These are phyloP conservation scores for Sicus ferrugineus DNA, from an alignment of 2,888 invertebrate genomes.

Conservation along the genomic window DNA sequence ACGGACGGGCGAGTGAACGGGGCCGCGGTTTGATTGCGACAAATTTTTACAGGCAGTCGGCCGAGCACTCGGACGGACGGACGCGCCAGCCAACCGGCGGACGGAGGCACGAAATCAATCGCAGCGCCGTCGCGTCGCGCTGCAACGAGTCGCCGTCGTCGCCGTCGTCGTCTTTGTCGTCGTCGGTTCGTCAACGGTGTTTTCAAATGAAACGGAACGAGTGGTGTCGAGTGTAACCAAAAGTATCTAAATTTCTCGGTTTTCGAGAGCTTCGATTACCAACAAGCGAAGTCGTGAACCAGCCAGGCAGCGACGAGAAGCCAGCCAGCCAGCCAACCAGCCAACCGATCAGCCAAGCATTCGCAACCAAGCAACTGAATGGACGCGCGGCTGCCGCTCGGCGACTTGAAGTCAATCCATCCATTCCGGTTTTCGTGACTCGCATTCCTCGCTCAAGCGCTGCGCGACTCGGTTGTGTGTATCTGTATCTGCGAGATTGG, in stretches of 20 bases:
- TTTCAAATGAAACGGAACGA: slow-evolving; percentile 22
- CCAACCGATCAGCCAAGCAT: slow-evolving; percentile 9
- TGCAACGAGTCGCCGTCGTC: not conserved
- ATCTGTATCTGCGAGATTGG: slow-evolving; percentile 10
- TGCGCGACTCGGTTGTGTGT: slow-evolving; percentile 11
- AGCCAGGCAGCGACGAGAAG: not conserved
- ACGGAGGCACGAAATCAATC: slow-evolving; percentile 13
- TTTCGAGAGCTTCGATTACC: slow-evolving; percentile 9
- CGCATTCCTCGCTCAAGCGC: slow-evolving; percentile 24
- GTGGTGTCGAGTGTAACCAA: not conserved
- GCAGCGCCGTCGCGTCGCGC: slow-evolving; percentile 21
- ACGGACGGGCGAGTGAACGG: not conserved
- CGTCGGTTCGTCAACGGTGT: not conserved
- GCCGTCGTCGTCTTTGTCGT: slow-evolving; percentile 5
- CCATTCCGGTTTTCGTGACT: slow-evolving; percentile 26
- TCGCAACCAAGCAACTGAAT: slow-evolving; percentile 13
- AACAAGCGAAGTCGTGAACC: too few species aligned
- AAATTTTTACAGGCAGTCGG: slow-evolving; percentile 21
- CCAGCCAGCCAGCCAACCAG: slow-evolving; percentile 19
- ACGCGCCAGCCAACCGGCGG: not conserved
- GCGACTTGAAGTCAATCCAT: not conserved
- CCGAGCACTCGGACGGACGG: not conserved
- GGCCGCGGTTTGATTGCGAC: slow-evolving; percentile 24
- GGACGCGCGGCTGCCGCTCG: not conserved
- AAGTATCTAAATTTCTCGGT: slow-evolving; percentile 5